Base-by-base conservation (phyloP, 2,888 invertebrate genomes). In the Sinohyriopsis cumingii region DNA sequence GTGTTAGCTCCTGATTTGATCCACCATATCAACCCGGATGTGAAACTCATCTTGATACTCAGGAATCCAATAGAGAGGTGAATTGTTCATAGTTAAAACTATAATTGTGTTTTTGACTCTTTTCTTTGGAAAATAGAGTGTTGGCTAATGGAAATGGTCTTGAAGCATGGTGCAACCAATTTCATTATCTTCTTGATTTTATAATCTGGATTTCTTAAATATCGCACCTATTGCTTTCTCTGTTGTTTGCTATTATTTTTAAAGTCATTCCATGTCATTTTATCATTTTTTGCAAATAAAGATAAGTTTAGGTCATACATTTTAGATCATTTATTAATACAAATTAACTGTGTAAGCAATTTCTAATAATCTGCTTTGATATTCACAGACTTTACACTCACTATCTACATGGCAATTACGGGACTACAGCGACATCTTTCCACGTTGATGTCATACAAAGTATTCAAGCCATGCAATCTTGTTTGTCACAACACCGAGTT, bases 61-160 rank as follows among this genome's bases (percentile, higher is more conserved):
- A 65, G 75, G 25, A 70, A 76, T 24, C 75, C 75, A 24, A 64
- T 73, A 9, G 75, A 76, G 12, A 72, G 75, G 75, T 74, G 62
- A 12, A 59, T 45, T 22, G n/a, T 33, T 24, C 24, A 18, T 19
- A 25, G 19, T 55, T 62, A 55, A 12, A 63, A 12, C 25, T 1
- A 45, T 45, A 45, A 12, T 45, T 45, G 12, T 3, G 12, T 3
- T 12, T 45, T 45, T 45, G 12, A 3, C 45, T 45, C 33, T 9
- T 45, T 9, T 45, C 33, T 45, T 45, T 45, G 12, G 12, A 45
- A 45, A 45, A 45, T 45, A 45, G 12, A 45, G 45, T 45, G 45
- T 45, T 45, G 12, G 9, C 12, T 45, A 45, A 45, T 12, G 1
- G 12, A 45, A 45, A 45, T 12, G 45, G 45, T 45, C 12, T 45